Conservation (phyloP, 2,888 invertebrate genomes). For the Allygus modestus region DNA sequence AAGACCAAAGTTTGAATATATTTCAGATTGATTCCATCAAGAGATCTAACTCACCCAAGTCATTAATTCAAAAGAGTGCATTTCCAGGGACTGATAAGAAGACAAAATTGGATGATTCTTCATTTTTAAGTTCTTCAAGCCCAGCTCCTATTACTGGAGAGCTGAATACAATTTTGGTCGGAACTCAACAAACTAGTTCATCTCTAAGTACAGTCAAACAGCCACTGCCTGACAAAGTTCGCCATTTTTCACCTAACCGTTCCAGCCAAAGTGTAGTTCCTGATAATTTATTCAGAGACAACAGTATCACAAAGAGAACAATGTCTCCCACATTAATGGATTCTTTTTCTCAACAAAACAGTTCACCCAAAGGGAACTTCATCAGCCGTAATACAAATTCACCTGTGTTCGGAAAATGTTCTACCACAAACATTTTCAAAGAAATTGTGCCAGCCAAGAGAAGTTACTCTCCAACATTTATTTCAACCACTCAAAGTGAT, state of each 20-base stretch:
- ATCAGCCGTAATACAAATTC: conserved; percentile 37
- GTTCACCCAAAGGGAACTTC: conserved; percentile 15
- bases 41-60: conserved; percentile 35
- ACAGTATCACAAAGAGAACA: conserved; percentile 5
- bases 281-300: conserved; percentile 47
- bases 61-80: not conserved
- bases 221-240: not conserved
- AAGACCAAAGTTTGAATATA: conserved; percentile 11
- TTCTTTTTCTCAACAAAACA: conserved; percentile 5
- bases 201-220: not conserved
- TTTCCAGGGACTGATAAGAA: not conserved
- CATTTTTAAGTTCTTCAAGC: not conserved
- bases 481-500: not conserved
- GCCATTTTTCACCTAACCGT: conserved; percentile 25
- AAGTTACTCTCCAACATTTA: conserved; percentile 42
- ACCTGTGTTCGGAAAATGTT: conserved; percentile 18
- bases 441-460: conserved; percentile 40
- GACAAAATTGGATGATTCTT: not conserved
- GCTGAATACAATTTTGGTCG: not conserved
- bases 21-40: conserved; percentile 11
- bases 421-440: conserved; percentile 30
- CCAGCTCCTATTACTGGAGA: not conserved
- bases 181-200: not conserved
- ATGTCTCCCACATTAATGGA: conserved; percentile 7
- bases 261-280: not conserved